Base-by-base conservation (phyloP, 2,113 vertebrate species). In the Sorex araneus region DNA sequence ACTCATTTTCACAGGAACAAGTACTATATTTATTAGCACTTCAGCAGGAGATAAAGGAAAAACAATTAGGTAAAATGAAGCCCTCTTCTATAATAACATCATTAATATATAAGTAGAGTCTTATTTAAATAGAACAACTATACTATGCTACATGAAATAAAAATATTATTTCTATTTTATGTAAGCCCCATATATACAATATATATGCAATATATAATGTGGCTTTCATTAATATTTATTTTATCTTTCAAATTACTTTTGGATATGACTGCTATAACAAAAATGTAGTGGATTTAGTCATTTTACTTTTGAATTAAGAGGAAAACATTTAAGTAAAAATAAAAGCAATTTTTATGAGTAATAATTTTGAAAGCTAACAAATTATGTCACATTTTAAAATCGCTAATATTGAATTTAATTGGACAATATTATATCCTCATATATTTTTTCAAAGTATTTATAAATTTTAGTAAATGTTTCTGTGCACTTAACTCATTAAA, bases 81-180 rank as follows among this genome's bases (percentile, higher is more conserved):
- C 19, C 11, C 10, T 4, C 2, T 50, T 73, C 18, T 70, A 63
- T 70, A 64, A 93, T 8, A 82, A 50, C 1, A 78, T 18, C 27
- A 79, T 67, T 76, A 92, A 45, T 40, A 47, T 63, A 81, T 34
- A 93, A 84, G 6, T 63, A 76, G 27, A 76, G 27, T 93, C 40
- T 40, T 86, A 74, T 67, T 87, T 88, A 34, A 70, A 71, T 1
- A 30, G 57, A 3, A 71, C n/a, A 94, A 84, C 0, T n/a, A 81
- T 32, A 27, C 1, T 54, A 30, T 60, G 3, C 66, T 40, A 50
- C 30, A 63, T 82, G 66, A 81, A 74, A 66, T 67, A 43, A 69
- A 43, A 36, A 70, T 60, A 66, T 4, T 43, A 79, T 60, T 19
- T 73, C 32, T 82, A 76, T 30, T 3, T 66, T 87, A 73, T 32